These are phyloP conservation scores for Cataglyphis albicans DNA, from an alignment of 2,888 invertebrate species.

Conservation along the genomic window DNA sequence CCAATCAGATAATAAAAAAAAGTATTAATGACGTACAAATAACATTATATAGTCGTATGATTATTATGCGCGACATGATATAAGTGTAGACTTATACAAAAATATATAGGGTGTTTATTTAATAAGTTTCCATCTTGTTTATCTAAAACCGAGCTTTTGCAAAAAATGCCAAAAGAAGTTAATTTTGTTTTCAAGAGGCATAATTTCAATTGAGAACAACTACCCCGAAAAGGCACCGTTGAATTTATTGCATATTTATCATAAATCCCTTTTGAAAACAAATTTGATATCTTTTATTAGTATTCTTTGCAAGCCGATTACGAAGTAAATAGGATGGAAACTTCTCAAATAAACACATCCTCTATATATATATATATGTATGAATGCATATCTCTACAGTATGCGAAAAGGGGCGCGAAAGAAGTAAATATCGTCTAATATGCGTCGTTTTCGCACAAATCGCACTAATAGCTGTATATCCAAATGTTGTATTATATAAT, in stretches of 20 bases:
- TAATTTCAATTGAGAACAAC: too few species aligned
- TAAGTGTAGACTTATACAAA: not conserved
- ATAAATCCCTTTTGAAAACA: too few species aligned
- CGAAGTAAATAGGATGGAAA: too few species aligned
- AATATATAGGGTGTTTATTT: not conserved
- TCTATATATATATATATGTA: not conserved
- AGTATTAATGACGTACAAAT: not conserved
- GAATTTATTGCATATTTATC: too few species aligned
- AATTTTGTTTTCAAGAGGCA: too few species aligned
- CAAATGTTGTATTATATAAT: conserved; percentile 44
- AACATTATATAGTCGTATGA: conserved; percentile 21
- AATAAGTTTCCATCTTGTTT: too few species aligned
- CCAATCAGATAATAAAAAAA: conserved; percentile 71
- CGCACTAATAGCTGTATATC: not conserved
- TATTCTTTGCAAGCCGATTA: too few species aligned
- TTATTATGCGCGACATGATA: not conserved
- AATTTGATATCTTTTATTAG: too few species aligned
- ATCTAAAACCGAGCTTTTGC: too few species aligned
- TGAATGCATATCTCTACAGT: not conserved
- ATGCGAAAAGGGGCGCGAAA: not conserved
- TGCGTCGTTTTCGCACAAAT: conserved; percentile 50
- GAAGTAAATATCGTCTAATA: not conserved
- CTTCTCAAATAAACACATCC: too few species aligned
- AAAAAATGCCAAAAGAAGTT: too few species aligned
- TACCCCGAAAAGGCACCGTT: too few species aligned